Base-by-base conservation (phyloP, 2,797 vertebrate genomes). In the Tokudaia muenninki region DNA sequence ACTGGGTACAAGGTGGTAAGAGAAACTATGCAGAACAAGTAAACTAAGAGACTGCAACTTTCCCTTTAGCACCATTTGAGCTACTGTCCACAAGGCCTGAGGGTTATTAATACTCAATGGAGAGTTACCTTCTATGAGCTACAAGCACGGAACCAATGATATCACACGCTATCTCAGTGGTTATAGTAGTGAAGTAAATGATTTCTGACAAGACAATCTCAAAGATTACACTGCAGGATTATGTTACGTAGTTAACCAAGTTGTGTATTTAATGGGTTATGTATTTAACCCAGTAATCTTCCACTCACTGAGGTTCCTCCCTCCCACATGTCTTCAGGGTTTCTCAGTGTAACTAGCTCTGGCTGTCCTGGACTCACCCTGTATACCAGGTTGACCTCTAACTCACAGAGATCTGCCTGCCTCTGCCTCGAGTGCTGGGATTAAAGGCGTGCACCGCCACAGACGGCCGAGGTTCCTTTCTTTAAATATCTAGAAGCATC, bases 171-270 rank as follows among this genome's bases (percentile, higher is more conserved):
- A 87, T 65, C n/a, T 57, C 80, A 12, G 52, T 78, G 47, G 86
- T 89, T 37, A 57, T 65, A 31, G 44, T 21, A 78, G 90, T 67
- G 29, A 86, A 59, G 59, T 19, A 82, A 86, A 67, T 81, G 59
- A 91, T 88, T 80, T 92, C 81, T 88, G 72, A 88, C 57, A 63
- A 44, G 70, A 87, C 74, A 75, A 70, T 44, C 29, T 3, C 80
- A 90, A 90, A 92, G 16, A 19, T 55, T 78, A 24, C 61, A 61
- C 26, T 47, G 0, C 11, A 26, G 67, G 19, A 52, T 8, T 34
- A 41, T 63, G 44, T 70, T 96, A 63, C 61, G 3, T 83, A 91
- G 91, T 44, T 90, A 80, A 75, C 63, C 9, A 24, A 87, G 72
- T 55, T 61, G 9, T 47, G 8, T n/a, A 21, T 77, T 22, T 78